Base-by-base conservation (phyloP, 1,140 invertebrate genomes). In the Contarinia nasturtii region DNA sequence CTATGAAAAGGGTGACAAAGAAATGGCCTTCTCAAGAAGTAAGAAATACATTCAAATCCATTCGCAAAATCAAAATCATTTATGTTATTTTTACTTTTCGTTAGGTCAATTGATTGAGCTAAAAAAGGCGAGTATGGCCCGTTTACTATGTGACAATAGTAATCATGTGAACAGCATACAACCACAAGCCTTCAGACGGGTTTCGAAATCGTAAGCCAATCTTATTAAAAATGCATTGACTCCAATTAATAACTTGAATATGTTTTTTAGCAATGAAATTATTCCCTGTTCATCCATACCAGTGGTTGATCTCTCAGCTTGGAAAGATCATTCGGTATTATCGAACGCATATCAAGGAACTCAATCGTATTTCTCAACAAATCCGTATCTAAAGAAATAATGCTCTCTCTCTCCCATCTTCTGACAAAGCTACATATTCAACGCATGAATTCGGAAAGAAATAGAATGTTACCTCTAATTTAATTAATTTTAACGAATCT, bases 61-160 rank as follows among this genome's bases (percentile, higher is more conserved):
- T 50, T 48, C 41, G 18, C 37, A 48, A 45, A 33, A 36, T 46
- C 45, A 42, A 18, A 38, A 15, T 17, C 34, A 44, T 2, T 36
- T 47, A 45, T 45, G 20, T 47, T 46, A 49, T 33, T 38, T 33
- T 50, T 27, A 20, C 34, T 14, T 45, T 43, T 51, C 61, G 68
- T 4, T 54, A 86, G 84, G 80, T 54, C 90, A 94, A 79, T 62
- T 94, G 7, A 68, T 69, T 37, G 83, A 93, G 67, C 80, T 97
- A 50, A 71, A 87, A 12, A 90, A 91, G 58, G 67, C 76, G 0
- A 82, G 75, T 42, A 74, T 96, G 49, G 79, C 88, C 0, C 71
- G 85, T 48, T 63, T 95, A 7, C 63, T 96, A 19, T 97, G 93
- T 58, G 83, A 92, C 55, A 94, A 93, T 56, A 77, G 77, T 4